Evolutionary conservation across 1,140 invertebrate genomes (phyloP).

Genomic region (Mesaphorura yosii): DNA sequence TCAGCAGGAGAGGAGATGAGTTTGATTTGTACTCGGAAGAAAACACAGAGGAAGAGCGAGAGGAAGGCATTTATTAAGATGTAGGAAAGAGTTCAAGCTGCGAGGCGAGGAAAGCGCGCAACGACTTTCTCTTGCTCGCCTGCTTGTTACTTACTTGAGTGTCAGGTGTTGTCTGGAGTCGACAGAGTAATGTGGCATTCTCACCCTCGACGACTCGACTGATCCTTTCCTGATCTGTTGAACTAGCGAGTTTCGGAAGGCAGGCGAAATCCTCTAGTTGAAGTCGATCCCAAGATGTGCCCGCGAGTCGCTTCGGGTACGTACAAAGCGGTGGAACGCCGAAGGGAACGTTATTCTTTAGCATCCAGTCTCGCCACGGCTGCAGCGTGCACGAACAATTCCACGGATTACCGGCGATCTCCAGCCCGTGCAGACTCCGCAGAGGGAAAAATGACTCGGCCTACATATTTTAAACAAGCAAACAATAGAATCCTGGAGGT

Average conservation of each 20-base stretch:
- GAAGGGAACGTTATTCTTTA: slow-evolving; percentile 58
- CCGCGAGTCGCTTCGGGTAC: slow-evolving; percentile 47
- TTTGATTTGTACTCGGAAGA: no score
- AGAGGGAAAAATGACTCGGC: slow-evolving; percentile 52
- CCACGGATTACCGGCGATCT: slow-evolving; percentile 65
- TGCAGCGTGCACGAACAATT: slow-evolving; percentile 65
- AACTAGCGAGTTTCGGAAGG: slow-evolving; percentile 41
- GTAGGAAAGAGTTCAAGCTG: no score
- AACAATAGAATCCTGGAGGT: not conserved
- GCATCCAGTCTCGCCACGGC: slow-evolving; percentile 62
- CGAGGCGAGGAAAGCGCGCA: no score
- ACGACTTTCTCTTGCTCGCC: no score
- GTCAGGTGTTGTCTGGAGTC: slow-evolving; percentile 54
- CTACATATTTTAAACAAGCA: no score
- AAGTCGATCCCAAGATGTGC: slow-evolving; percentile 57
- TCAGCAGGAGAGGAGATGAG: no score
- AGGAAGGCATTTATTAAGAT: no score
- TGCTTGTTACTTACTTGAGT: slow-evolving; percentile 46
- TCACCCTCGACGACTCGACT: slow-evolving; percentile 45
- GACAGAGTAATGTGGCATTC: slow-evolving; percentile 61
- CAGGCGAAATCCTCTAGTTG: slow-evolving; percentile 69
- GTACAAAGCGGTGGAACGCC: slow-evolving; percentile 50
- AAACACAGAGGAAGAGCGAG: no score
- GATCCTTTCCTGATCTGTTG: slow-evolving; percentile 23
- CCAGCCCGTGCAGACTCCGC: slow-evolving; percentile 56